Percentiles rank a stretch among this genome's conserved stretches.
These are phyloP conservation scores for Acrossocheilus fasciatus DNA, from an alignment of 2,797 vertebrate genomes.

Conservation along the genomic window DNA sequence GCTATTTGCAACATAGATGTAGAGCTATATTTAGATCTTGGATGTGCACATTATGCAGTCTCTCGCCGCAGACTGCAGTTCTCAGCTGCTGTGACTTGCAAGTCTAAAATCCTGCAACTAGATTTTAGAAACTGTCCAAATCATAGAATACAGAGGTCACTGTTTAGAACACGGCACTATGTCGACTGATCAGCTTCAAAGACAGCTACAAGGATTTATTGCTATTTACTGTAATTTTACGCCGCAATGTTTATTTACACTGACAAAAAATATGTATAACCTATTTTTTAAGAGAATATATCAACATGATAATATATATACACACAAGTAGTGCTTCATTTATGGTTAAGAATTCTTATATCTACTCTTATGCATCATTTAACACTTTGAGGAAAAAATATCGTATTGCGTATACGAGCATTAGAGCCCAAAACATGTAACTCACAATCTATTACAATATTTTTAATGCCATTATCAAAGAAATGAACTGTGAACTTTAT, in stretches of 20 bases:
- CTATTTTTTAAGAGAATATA: constrained; percentile 51
- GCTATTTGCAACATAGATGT: constrained; percentile 40
- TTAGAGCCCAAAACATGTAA: constrained; percentile 24
- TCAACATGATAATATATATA: constrained; percentile 31
- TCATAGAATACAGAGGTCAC: constrained; percentile 22
- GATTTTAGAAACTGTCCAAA: constrained; percentile 27
- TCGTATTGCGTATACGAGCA: background rate
- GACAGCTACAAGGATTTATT: background rate
- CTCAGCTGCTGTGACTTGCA: constrained; percentile 32
- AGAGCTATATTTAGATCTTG: constrained; percentile 35
- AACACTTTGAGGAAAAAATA: background rate
- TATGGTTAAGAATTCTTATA: constrained; percentile 34
- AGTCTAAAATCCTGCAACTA: constrained; percentile 26
- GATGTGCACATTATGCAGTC: constrained; percentile 28
- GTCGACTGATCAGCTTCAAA: background rate
- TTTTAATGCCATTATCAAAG: constrained; percentile 49
- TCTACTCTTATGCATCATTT: constrained; percentile 26
- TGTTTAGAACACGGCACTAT: constrained; percentile 18
- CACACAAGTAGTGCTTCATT: constrained; percentile 35
- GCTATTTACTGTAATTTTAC: constrained; percentile 35
- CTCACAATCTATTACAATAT: constrained; percentile 6
- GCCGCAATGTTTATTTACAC: constrained; percentile 49
- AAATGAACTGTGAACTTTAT: constrained; percentile 52
- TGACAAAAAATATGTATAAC: constrained; percentile 22
- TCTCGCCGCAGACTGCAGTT: constrained; percentile 10